Base-by-base conservation (phyloP, 1,140 invertebrate genomes). In the Elymnias hypermnestra region DNA sequence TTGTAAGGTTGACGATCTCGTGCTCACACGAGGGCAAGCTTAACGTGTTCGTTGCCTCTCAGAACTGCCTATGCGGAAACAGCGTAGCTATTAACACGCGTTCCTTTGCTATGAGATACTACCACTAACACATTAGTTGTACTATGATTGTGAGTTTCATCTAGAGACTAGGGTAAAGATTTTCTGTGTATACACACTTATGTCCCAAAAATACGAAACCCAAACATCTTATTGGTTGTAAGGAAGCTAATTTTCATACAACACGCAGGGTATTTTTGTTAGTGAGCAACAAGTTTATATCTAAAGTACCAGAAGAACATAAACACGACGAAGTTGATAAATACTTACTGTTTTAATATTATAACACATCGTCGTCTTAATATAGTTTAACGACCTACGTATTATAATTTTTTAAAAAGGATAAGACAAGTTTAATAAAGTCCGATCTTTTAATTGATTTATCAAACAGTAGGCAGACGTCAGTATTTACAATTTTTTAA, bases 1-100 rank as follows among this genome's bases (percentile, higher is more conserved):
- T 81, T 61, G 72, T 77, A 81, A 83, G 76, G 76, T 81, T 81
- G 75, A 76, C 70, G 75, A 64, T 79, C 76, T 67, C 71, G 39
- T 66, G 75, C 79, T 76, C 75, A 72, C 74, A 79, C 66, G 71
- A 58, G 57, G 60, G 60, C 69, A 68, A 57, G 63, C 57, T 57
- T 64, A 59, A 62, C 65, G 60, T 71, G 73, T 68, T 73, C 69
- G 65, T 72, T 70, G 64, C 53, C 65, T 73, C 71, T 63, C 48
- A 68, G 73, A 72, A 68, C 59, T 70, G 68, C 65, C 69, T 81
- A 78, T 72, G 77, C 77, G 79, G 77, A 84, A 84, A 82, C 71
- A 74, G 63, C 65, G 67, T 74, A 61, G 70, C 71, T 76, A 77
- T 78, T 81, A 81, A 75, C 79, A 81, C 76, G 72, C 72, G 74